Conservation (phyloP, 2,113 vertebrate genomes). For the Australoheros scitulus region DNA sequence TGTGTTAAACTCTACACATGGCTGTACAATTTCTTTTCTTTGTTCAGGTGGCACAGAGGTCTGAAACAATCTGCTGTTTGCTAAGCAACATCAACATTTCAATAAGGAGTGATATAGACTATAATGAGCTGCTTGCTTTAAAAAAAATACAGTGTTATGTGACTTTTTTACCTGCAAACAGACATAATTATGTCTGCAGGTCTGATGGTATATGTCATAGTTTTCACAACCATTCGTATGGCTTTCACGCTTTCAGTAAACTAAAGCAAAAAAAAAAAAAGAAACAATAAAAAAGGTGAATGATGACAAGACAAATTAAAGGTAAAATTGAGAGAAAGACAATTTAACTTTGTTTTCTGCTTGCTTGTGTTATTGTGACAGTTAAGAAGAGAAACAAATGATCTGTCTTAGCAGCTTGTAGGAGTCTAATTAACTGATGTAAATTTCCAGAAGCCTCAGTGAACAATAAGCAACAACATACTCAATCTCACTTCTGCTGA, state of each 20-base stretch:
- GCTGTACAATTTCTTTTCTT: background rate
- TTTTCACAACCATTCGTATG: background rate
- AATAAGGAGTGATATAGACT: background rate
- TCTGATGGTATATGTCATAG: constrained; percentile 13
- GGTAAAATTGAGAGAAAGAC: background rate
- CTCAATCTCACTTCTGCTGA: constrained; percentile 6
- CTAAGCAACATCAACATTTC: background rate
- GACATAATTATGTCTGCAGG: background rate
- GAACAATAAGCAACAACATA: background rate
- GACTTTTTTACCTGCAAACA: background rate
- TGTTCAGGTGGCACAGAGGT: background rate
- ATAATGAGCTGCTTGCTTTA: background rate
- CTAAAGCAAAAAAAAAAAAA: background rate
- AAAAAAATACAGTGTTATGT: background rate
- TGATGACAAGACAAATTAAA: background rate
- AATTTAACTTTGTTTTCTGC: background rate
- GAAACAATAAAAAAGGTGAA: background rate
- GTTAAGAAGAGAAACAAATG: background rate
- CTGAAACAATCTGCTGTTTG: constrained; percentile 1
- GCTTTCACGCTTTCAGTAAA: background rate
- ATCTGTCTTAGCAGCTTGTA: background rate
- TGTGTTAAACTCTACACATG: too few species aligned
- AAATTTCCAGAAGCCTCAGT: background rate
- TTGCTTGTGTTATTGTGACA: background rate
- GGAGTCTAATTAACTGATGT: constrained; percentile 3